These are phyloP conservation scores for Fregata magnificens DNA, from an alignment of 2,113 vertebrate species.

Conservation along the genomic window DNA sequence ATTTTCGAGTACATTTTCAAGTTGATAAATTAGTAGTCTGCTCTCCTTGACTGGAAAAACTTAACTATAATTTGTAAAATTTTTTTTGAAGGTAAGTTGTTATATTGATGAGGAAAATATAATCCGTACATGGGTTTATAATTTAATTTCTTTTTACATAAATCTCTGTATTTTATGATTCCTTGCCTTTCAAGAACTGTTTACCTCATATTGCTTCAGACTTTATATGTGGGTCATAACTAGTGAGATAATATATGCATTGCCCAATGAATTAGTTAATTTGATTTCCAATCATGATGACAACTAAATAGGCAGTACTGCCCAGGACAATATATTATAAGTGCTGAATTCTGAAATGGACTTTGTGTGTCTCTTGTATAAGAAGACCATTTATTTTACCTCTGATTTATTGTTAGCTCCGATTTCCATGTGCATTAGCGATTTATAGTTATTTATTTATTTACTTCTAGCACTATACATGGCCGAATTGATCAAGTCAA, in stretches of 20 bases:
- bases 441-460: neutral
- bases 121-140: neutral
- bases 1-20: neutral
- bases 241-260: neutral
- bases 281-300: neutral
- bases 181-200: neutral
- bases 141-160: neutral
- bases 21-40: neutral
- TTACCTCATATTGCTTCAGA: neutral
- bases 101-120: neutral
- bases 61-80: neutral
- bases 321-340: neutral
- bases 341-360: neutral
- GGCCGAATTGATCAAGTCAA: constrained; percentile 95
- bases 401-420: neutral
- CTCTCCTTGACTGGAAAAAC: neutral
- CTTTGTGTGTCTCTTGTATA: neutral
- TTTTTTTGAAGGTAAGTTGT: neutral
- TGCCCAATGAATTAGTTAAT: neutral
- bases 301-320: neutral
- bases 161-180: neutral
- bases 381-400: neutral
- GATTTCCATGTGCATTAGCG: neutral
- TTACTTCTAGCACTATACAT: constrained; percentile 89
- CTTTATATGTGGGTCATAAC: neutral